Evolutionary conservation across 2,888 invertebrate species (phyloP).

Genomic region (Byasa hedistus): DNA sequence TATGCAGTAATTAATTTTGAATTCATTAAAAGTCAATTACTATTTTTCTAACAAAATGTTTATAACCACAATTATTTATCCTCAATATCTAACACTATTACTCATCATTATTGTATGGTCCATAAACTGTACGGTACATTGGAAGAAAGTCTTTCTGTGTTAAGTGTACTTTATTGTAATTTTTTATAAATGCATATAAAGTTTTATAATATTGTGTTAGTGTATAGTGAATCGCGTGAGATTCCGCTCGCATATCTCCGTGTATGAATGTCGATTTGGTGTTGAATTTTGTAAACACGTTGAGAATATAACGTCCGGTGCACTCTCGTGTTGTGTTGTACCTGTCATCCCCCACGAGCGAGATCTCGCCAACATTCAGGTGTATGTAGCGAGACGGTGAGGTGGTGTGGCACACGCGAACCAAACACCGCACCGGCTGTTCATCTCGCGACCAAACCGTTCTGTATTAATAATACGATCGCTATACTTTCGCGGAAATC

Average conservation of each 20-base stretch:
- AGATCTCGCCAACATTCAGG: slow-evolving; percentile 55
- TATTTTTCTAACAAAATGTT: no score
- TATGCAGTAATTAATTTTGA: no score
- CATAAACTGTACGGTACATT: no score
- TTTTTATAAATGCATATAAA: no score
- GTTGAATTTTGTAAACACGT: slow-evolving; percentile 45
- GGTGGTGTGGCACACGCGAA: slow-evolving; percentile 54
- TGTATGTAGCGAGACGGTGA: slow-evolving; percentile 59
- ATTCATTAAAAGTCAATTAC: no score
- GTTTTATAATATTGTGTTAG: no score
- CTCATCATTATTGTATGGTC: no score
- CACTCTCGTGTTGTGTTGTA: slow-evolving; percentile 45
- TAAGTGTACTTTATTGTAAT: no score
- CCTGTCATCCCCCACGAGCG: slow-evolving; percentile 54
- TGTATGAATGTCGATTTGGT: slow-evolving; percentile 38
- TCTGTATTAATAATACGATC: slow-evolving; percentile 62
- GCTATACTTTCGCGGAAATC: slow-evolving; percentile 54
- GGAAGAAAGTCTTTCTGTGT: no score
- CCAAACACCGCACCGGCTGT: slow-evolving; percentile 31
- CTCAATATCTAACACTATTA: no score
- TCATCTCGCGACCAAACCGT: slow-evolving; percentile 52
- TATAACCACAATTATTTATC: no score
- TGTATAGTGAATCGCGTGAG: neutral
- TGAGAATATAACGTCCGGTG: slow-evolving; percentile 61
- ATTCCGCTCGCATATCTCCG: slow-evolving; percentile 31